phyloP scores from a whole-genome alignment of 2,888 invertebrate species.

The Argynnis bischoffii region DNA sequence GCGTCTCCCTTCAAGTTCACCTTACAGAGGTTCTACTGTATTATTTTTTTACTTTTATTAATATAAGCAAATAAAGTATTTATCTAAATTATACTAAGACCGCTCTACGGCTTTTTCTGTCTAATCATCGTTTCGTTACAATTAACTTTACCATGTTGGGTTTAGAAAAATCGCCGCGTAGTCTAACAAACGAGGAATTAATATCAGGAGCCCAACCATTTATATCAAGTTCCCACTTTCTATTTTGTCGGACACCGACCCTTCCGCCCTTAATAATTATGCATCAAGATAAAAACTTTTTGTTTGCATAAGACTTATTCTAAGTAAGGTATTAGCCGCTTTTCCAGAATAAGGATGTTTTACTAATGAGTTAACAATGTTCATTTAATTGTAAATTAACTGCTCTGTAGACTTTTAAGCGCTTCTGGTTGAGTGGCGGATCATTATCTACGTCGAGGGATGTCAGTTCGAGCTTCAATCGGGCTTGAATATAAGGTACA shows the following conservation, averaged over 20 bases:
- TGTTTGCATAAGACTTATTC: slow-evolving; percentile 55
- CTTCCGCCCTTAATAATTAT: slow-evolving; percentile 66
- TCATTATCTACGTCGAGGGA: too few species aligned
- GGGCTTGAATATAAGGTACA: too few species aligned
- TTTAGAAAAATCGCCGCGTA: slow-evolving; percentile 61
- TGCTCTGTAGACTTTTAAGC: not conserved
- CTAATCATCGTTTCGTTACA: slow-evolving; percentile 57
- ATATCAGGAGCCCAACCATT: slow-evolving; percentile 67
- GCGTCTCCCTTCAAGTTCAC: too few species aligned
- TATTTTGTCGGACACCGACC: slow-evolving; percentile 64
- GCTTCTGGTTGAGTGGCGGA: not conserved
- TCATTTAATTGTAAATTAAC: slow-evolving; percentile 28
- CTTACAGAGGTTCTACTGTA: too few species aligned
- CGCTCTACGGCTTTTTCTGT: slow-evolving; percentile 52
- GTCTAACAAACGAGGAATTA: slow-evolving; percentile 75
- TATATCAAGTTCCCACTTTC: slow-evolving; percentile 64
- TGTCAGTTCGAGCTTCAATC: too few species aligned
- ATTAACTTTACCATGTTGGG: slow-evolving; percentile 62
- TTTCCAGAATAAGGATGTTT: slow-evolving; percentile 26
- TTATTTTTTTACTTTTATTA: too few species aligned
- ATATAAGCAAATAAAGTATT: not conserved
- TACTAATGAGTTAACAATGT: slow-evolving; percentile 35
- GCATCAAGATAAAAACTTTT: slow-evolving; percentile 59
- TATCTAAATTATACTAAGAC: not conserved
- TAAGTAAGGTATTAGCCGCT: slow-evolving; percentile 38